These are phyloP conservation scores for Onychomys arenicola DNA, from an alignment of 2,797 vertebrate genomes.

Conservation along the genomic window DNA sequence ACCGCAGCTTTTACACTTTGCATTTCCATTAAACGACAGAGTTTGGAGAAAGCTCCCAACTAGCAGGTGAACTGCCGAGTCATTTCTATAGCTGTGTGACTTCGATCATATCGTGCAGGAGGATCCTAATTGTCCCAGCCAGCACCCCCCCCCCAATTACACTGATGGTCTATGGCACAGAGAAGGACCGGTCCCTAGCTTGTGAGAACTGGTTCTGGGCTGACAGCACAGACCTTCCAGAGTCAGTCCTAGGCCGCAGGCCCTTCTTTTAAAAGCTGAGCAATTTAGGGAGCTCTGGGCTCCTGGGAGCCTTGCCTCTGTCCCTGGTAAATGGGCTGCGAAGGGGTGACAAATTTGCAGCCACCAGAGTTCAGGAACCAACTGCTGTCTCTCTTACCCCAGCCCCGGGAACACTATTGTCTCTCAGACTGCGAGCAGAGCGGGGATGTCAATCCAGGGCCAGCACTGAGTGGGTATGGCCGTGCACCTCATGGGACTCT, in stretches of 20 bases:
- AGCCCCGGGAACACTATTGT: not conserved
- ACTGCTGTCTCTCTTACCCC: not conserved
- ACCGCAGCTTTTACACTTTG: conserved; percentile 5
- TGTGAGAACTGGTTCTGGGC: not conserved
- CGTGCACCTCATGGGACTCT: not conserved
- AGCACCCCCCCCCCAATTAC: not conserved
- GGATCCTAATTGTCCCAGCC: not conserved
- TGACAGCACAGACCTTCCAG: not conserved
- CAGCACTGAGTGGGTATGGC: not conserved
- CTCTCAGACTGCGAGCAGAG: not conserved
- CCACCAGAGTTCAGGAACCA: not conserved
- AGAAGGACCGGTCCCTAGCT: not conserved
- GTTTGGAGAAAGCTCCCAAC: conserved; percentile 39
- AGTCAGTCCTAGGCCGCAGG: not conserved
- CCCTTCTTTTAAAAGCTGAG: conserved; percentile 19
- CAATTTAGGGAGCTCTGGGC: conserved; percentile 35
- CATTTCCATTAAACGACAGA: not conserved
- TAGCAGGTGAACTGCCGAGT: not conserved
- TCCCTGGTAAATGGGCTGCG: conserved; percentile 47
- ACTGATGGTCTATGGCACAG: not conserved
- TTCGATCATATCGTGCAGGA: not conserved
- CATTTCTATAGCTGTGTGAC: conserved; percentile 43
- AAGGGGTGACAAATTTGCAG: conserved; percentile 37
- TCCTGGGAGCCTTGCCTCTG: conserved; percentile 31
- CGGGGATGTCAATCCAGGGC: not conserved